Conservation (phyloP, 2,888 invertebrate species). For the Coremacera marginata region DNA sequence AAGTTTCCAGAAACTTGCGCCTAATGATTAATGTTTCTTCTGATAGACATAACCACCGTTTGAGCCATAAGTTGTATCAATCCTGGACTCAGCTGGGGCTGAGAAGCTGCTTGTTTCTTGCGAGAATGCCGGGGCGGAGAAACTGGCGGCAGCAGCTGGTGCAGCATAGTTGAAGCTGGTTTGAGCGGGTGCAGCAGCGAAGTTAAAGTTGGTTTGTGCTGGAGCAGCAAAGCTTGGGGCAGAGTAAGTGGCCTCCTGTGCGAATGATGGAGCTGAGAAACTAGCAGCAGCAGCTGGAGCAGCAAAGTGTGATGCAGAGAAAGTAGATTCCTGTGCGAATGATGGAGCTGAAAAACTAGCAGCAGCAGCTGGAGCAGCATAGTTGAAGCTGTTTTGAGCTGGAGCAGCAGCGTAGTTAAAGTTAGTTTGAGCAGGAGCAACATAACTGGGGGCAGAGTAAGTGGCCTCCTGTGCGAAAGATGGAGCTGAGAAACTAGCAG, state of each 20-base stretch:
- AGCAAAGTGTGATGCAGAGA: constrained; percentile 30
- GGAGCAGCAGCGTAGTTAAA: constrained; percentile 35
- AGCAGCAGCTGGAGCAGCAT: constrained; percentile 3
- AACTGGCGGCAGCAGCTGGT: constrained; percentile 32
- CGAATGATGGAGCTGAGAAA: neutral
- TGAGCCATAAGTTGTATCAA: constrained; percentile 60
- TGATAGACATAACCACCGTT: constrained; percentile 65
- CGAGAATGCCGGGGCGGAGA: too few species aligned
- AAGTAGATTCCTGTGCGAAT: constrained; percentile 17
- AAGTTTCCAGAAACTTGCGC: neutral
- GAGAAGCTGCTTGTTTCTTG: too few species aligned
- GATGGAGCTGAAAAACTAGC: constrained; percentile 15
- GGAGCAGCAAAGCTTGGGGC: neutral
- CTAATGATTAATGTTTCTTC: constrained; percentile 43
- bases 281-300: constrained; percentile 38
- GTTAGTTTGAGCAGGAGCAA: constrained; percentile 31
- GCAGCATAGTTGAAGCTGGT: neutral
- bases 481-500: constrained; percentile 38
- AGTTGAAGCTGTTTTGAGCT: constrained; percentile 22
- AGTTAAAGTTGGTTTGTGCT: neutral
- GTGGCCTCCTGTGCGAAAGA: constrained; percentile 34
- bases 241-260: constrained; percentile 17
- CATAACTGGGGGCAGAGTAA: constrained; percentile 35
- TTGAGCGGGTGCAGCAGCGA: neutral
- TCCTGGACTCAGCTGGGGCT: constrained; percentile 12